Evolutionary conservation across 2,888 invertebrate genomes (phyloP).

Genomic region (Himalopsyche anomala): DNA sequence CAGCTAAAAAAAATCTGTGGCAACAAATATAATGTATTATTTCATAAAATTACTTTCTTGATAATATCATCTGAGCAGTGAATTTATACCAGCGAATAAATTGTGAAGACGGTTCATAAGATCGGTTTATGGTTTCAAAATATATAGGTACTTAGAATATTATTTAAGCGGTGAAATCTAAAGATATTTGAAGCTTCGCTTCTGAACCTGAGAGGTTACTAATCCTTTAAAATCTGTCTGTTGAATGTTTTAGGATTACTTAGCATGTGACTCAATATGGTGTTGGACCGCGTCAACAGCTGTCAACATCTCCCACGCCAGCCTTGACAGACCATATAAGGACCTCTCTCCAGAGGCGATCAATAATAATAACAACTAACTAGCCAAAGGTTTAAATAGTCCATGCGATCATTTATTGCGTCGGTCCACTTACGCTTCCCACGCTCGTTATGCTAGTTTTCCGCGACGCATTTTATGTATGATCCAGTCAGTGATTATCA

Average conservation of each 20-base stretch:
- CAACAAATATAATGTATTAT: too few species aligned
- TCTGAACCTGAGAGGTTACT: not conserved
- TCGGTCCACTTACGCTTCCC: constrained; percentile 59
- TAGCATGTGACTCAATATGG: constrained; percentile 47
- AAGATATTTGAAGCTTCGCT: too few species aligned
- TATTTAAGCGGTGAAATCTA: too few species aligned
- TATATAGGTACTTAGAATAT: too few species aligned
- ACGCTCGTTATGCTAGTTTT: constrained; percentile 36
- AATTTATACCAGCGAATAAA: too few species aligned
- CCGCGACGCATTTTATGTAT: constrained; percentile 29
- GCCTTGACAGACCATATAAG: constrained; percentile 59
- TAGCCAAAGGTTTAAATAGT: constrained; percentile 13
- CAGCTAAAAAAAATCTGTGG: too few species aligned
- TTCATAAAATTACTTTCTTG: too few species aligned
- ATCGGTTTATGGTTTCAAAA: too few species aligned
- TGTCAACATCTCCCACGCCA: constrained; percentile 58
- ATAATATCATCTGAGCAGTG: too few species aligned
- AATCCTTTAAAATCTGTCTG: not conserved
- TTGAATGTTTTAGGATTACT: constrained; percentile 10
- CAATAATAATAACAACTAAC: constrained; percentile 2
- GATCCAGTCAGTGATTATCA: not conserved
- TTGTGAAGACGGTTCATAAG: too few species aligned
- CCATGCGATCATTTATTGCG: constrained; percentile 46
- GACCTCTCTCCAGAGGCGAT: constrained; percentile 27
- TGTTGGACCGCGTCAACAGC: constrained; percentile 49